Conservation (phyloP, 2,113 vertebrate genomes). For the Anolis carolinensis region DNA sequence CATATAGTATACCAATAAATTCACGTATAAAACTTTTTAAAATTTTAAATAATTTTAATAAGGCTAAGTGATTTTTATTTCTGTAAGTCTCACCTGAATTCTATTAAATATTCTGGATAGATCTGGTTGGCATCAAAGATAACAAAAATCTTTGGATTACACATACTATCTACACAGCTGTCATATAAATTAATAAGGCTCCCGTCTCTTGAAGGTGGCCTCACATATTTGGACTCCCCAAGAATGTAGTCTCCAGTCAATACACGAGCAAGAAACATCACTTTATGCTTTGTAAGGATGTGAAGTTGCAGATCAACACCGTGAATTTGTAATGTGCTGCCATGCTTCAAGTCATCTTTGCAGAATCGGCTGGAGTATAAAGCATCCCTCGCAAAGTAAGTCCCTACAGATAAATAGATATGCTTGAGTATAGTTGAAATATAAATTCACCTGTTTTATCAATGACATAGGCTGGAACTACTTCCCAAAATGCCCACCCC, state of each 20-base stretch:
- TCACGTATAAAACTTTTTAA: not conserved
- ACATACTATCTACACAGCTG: slow-evolving; percentile 94
- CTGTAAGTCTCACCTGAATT: slow-evolving; percentile 82
- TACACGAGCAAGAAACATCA: slow-evolving; percentile 95
- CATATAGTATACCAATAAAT: not conserved
- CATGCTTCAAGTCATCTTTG: slow-evolving; percentile 89
- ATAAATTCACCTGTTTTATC: not conserved
- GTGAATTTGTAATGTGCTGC: slow-evolving; percentile 81
- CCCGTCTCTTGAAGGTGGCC: slow-evolving; percentile 93
- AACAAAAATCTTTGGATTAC: slow-evolving; percentile 94
- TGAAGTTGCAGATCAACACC: slow-evolving; percentile 75
- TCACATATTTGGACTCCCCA: slow-evolving; percentile 87
- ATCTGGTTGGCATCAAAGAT: slow-evolving; percentile 97
- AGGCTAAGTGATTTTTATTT: not conserved
- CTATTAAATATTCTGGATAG: slow-evolving; percentile 96
- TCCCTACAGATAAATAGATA: slow-evolving; percentile 78
- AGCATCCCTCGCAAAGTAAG: slow-evolving; percentile 94
- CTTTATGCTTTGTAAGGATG: slow-evolving; percentile 80
- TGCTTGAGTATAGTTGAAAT: not conserved
- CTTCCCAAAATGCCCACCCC: not conserved
- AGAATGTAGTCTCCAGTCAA: slow-evolving; percentile 90
- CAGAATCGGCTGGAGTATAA: slow-evolving; percentile 95
- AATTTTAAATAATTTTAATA: slow-evolving; percentile 11
- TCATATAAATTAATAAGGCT: slow-evolving; percentile 94
- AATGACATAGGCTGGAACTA: not conserved